Base-by-base conservation (phyloP, 2,797 vertebrate species). In the Pipistrellus pygmaeus region DNA sequence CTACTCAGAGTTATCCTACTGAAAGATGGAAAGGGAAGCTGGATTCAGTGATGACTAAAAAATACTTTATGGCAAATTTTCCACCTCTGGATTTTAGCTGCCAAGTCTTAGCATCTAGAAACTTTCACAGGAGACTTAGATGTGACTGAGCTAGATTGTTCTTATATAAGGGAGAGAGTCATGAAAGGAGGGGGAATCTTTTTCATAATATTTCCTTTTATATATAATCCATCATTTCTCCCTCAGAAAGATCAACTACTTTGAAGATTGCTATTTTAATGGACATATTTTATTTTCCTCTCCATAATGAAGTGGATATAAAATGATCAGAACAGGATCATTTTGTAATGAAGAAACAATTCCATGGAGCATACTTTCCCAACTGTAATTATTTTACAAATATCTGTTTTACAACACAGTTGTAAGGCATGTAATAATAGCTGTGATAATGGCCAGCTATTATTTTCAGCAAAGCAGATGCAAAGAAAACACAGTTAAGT, bases 321-420 rank as follows among this genome's bases (percentile, higher is more conserved):
- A 97, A 97, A 97, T 78, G 60, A 23, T 96, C 91, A 94, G 60
- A 91, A 85, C 0, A 1, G 55, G 72, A 94, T 97, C 93, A 96
- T 94, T 97, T 97, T 94, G 32, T 96, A 97, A 97, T 85, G 82
- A 97, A 96, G 68, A 95, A 95, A 95, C 92, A 96, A 94, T 90
- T 75, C 93, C 75, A 94, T 88, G 78, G 95, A 82, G 57, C 35
- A 90, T 94, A 62, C 57, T 96, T 97, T 94, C 55, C 81, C 77
- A 93, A 97, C 66, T 97, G 76, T 96, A 98, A 96, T 97, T 97
- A 95, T 97, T 97, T 97, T 93, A 92, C 71, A 97, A 97, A 95
- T 94, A 13, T 94, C 94, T 97, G 11, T 84, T 96, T 96, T 97
- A 66, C 38, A 93, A n/a, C 85, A 75, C 46, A 92, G 30, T 97